phyloP scores from a whole-genome alignment of 2,888 invertebrate species.

The Lomographa bimaculata region DNA sequence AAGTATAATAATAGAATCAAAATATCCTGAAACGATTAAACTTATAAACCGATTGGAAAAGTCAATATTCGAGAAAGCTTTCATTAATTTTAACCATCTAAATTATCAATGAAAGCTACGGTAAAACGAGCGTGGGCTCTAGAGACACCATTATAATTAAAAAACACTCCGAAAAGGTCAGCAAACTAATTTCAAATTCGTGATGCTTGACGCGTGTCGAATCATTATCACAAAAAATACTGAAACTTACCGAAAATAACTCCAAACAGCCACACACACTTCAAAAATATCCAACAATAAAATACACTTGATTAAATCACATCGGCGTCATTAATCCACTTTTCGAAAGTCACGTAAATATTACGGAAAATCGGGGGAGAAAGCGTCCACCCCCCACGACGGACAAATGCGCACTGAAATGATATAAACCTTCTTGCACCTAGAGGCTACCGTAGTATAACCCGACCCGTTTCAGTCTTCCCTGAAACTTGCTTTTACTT shows the following conservation, averaged over 20 bases:
- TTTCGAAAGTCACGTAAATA: slow-evolving; percentile 50
- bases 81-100: no score
- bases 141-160: slow-evolving; percentile 5
- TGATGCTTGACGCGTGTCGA: slow-evolving; percentile 12
- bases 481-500: slow-evolving; percentile 22
- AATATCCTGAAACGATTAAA: no score
- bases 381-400: slow-evolving; percentile 46
- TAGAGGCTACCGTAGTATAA: slow-evolving; percentile 71
- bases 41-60: no score
- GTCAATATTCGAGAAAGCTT: no score
- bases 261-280: slow-evolving; percentile 15
- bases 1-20: no score
- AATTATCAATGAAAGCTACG: no score
- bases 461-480: slow-evolving; percentile 36
- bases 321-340: slow-evolving; percentile 35
- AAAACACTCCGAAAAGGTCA: slow-evolving; percentile 11
- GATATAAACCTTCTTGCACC: slow-evolving; percentile 50
- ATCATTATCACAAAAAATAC: slow-evolving; percentile 17
- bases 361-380: slow-evolving; percentile 34
- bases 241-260: slow-evolving; percentile 28
- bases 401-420: slow-evolving; percentile 59
- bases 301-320: slow-evolving; percentile 36
- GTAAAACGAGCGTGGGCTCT: no score
- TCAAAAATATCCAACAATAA: slow-evolving; percentile 37
- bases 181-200: slow-evolving; percentile 12